Evolutionary conservation across 2,797 vertebrate genomes (phyloP), one percentile per base, ranked within the genome.

Genomic region (Falco naumanni): DNA sequence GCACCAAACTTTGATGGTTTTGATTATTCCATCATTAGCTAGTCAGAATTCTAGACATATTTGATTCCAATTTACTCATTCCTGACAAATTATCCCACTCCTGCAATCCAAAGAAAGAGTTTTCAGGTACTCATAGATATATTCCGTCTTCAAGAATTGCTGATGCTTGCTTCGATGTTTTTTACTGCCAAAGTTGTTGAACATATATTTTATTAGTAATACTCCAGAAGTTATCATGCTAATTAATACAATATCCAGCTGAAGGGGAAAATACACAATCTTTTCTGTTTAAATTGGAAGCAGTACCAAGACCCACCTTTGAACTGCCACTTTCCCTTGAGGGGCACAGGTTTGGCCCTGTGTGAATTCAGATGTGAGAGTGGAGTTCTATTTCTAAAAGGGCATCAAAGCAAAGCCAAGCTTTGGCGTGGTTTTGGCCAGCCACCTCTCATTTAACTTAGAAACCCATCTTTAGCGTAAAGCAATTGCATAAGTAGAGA

Each of bases 1-100:
- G 76, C 89, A 80, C 41, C 72, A 66, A 89, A 87, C 74, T 96
- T 96, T 96, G 95, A 96, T 95, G 94, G 64, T 91, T 97, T 97
- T 97, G 89, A 97, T 97, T 94, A 79, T 74, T 95, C 85, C 17
- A 21, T 95, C 95, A 90, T 97, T 91, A 89, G 80, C 61, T 82
- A 84, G 95, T 89, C 95, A 93, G 94, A 95, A 95, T 97, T 94
- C 89, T 93, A 91, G 74, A 93, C 75, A 87, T 90, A 89, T 91
- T 92, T 96, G 87, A 96, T 92, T 95, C 87, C 87, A 92, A 86
- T 96, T 96, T 93, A 90, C 77, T 97, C 20, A 48, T 65, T 95
- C 75, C 57, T 96, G 91, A 93, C 94, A 96, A 92, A 61, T 81
- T 88, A 89, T 90, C 89, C 78, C 87, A 47, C 37, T 84, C 59